Conservation (phyloP, 1,140 invertebrate species). For the Prorops nasuta region DNA sequence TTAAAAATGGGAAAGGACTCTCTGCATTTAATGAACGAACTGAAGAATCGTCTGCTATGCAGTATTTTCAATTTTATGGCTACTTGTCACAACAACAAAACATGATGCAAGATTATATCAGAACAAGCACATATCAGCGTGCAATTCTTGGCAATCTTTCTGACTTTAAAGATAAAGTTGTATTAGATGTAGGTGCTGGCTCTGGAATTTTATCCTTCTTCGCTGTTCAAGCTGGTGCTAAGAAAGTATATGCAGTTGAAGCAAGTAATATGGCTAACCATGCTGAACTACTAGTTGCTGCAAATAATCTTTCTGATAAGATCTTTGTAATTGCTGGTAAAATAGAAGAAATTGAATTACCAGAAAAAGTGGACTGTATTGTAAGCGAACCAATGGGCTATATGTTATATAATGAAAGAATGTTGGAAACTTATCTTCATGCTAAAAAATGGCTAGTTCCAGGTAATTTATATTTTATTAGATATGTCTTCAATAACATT, state of each 20-base stretch:
- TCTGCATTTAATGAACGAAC: constrained; percentile 95
- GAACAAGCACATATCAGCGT: constrained; percentile 97
- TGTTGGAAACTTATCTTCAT: constrained; percentile 98
- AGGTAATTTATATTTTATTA: constrained; percentile 53
- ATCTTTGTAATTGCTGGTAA: constrained; percentile 95
- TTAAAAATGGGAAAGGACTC: constrained; percentile 73
- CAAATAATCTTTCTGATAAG: constrained; percentile 83
- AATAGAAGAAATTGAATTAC: constrained; percentile 96
- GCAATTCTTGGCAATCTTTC: constrained; percentile 91
- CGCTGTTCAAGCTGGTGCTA: constrained; percentile 94
- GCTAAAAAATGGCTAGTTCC: constrained; percentile 97
- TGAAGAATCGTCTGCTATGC: constrained; percentile 94
- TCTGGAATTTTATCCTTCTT: constrained; percentile 99
- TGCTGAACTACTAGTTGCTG: constrained; percentile 86
- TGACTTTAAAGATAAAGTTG: constrained; percentile 91
- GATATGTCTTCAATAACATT: too few species aligned
- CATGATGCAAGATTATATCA: constrained; percentile 99
- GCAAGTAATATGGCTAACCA: constrained; percentile 98
- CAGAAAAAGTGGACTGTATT: constrained; percentile 94
- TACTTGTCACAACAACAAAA: constrained; percentile 99
- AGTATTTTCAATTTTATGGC: constrained; percentile 99
- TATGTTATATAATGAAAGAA: constrained; percentile 99
- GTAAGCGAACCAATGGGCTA: constrained; percentile 99
- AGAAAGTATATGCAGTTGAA: constrained; percentile 97
- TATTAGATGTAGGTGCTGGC: constrained; percentile 95